A percentile compares a stretch with the other conserved stretches of the same genome.
Conservation (phyloP, 2,797 vertebrate species). For the Odontamblyopus lacepedii region DNA sequence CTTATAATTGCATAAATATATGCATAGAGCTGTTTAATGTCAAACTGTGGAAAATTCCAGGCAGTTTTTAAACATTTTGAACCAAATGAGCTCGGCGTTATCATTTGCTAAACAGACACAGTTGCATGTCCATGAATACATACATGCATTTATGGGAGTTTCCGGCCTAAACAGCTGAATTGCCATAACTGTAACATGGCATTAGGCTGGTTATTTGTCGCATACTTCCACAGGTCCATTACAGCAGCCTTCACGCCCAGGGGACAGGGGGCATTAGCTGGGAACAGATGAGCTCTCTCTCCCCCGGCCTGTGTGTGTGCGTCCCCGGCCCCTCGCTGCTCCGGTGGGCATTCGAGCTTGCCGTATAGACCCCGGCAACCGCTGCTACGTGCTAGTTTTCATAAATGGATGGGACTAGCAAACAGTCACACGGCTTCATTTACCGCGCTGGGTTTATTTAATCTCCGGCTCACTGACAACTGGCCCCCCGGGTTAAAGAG, state of each 20-base stretch:
- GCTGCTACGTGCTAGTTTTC: constrained; percentile 22
- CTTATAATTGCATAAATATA: too few relatives aligned
- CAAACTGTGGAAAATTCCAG: too few relatives aligned
- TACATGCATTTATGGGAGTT: not conserved
- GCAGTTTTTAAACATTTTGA: too few relatives aligned
- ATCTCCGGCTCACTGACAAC: constrained; percentile 1
- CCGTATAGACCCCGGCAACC: constrained; percentile 42
- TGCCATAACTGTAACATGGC: not conserved
- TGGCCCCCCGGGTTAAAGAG: constrained; percentile 5
- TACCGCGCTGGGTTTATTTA: constrained; percentile 6
- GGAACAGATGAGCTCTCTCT: constrained; percentile 66
- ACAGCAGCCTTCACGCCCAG: constrained; percentile 68
- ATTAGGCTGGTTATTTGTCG: constrained; percentile 65
- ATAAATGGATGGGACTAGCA: constrained; percentile 21
- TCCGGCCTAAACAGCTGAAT: not conserved
- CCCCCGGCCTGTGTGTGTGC: constrained; percentile 60
- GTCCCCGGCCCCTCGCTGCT: constrained; percentile 50
- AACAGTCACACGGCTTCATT: constrained; percentile 8
- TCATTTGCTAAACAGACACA: too few relatives aligned
- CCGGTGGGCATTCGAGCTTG: constrained; percentile 52
- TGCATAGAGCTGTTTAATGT: too few relatives aligned
- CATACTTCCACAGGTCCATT: constrained; percentile 62
- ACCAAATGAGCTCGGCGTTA: too few relatives aligned
- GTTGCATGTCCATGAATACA: not conserved
- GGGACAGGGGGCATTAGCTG: constrained; percentile 64